These are phyloP conservation scores for Acrobasis consociella DNA, from an alignment of 2,888 invertebrate genomes.

Conservation along the genomic window DNA sequence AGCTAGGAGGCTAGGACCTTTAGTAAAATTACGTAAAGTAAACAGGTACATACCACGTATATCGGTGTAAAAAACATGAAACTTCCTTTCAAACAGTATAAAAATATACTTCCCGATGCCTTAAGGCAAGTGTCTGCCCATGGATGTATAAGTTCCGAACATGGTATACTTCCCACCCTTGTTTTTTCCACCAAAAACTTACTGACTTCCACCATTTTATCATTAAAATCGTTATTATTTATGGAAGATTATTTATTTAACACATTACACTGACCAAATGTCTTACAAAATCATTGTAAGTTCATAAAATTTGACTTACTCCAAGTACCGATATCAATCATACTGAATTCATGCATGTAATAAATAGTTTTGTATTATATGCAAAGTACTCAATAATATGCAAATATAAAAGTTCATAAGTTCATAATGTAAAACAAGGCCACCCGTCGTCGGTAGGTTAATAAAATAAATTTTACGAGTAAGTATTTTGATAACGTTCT, in stretches of 20 bases:
- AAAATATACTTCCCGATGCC: conserved; percentile 52
- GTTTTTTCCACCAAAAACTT: conserved; percentile 52
- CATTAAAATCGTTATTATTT: background rate
- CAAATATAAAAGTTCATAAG: conserved; percentile 7
- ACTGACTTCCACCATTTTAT: conserved; percentile 69
- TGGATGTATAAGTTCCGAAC: conserved; percentile 61
- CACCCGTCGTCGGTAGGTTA: background rate
- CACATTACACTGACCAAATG: background rate
- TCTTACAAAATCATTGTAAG: background rate
- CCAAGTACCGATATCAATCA: background rate
- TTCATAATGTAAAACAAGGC: conserved; percentile 3
- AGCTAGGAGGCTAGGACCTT: too few relatives aligned
- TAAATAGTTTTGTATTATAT: conserved; percentile 6
- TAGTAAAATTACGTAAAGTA: too few relatives aligned
- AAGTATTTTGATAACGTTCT: too few relatives aligned
- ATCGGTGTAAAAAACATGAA: conserved; percentile 53
- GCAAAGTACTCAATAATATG: conserved; percentile 4
- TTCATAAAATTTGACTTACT: background rate
- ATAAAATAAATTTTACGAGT: too few relatives aligned
- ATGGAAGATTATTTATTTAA: background rate
- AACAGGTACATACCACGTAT: conserved; percentile 50
- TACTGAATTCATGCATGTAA: background rate
- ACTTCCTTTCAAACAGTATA: conserved; percentile 48
- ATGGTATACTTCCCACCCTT: conserved; percentile 41
- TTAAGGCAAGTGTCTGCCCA: conserved; percentile 57